Base-by-base conservation (phyloP, 2,888 invertebrate genomes). In the Spilosoma lubricipeda region DNA sequence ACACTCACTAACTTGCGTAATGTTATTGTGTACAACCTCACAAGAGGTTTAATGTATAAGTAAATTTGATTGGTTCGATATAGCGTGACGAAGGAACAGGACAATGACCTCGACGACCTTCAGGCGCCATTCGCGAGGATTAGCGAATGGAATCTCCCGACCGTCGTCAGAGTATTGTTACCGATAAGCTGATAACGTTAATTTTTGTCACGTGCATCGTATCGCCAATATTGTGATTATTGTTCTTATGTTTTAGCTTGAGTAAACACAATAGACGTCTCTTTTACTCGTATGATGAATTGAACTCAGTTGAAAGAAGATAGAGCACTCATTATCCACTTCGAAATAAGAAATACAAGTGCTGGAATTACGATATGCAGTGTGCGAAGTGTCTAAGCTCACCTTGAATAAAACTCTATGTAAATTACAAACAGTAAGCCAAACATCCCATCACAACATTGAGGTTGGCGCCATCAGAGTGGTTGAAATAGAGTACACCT, bases 71-170 rank as follows among this genome's bases (percentile, higher is more conserved):
- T 71, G 69, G 65, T 33, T 39, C 56, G n/a, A 18, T 73, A 56
- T 90, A 89, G 87, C 87, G 87, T 63, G 88, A 87, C 83, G 86
- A 77, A 89, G 88, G 87, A 84, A 77, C 80, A 81, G 77, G 85
- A 81, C 87, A 88, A 89, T 85, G 91, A 92, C 89, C 90, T 89
- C 76, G 74, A 77, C 64, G 89, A 90, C 92, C 93, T 93, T 92
- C 91, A 79, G 36, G 79, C 79, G 56, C 72, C 84, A 77, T 89
- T 90, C 78, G 87, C 85, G 75, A 88, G 86, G 82, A 87, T 83
- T 88, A 89, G 88, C 89, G 76, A 89, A 89, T 88, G 85, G 85
- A 87, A 88, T 87, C 78, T 86, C 59, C 69, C 67, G 39, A 42
- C 30, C 42, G 70, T 70, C n/a, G 67, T 66, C 59, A 52, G 63